These are phyloP conservation scores for Dromiciops gliroides DNA, from an alignment of 2,113 vertebrate genomes.

Conservation along the genomic window DNA sequence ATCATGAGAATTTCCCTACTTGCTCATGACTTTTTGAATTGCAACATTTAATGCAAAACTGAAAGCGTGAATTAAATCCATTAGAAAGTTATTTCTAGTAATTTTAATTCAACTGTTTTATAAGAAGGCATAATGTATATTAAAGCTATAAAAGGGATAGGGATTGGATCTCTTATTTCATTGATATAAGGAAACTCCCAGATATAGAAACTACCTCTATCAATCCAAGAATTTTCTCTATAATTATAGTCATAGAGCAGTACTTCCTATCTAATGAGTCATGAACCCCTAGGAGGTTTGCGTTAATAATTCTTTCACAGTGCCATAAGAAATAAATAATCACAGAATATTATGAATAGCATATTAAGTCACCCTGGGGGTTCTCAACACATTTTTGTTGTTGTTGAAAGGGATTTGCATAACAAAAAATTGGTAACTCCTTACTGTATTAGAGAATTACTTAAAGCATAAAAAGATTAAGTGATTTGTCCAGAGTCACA, in stretches of 20 bases:
- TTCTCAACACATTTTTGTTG: neutral
- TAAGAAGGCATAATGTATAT: neutral
- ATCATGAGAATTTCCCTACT: neutral
- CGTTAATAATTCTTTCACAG: neutral
- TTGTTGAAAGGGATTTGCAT: neutral
- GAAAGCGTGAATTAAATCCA: neutral
- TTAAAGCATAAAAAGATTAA: neutral
- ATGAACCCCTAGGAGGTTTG: neutral
- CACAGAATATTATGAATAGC: neutral
- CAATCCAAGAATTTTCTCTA: neutral
- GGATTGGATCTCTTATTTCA: neutral
- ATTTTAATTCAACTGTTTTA: neutral
- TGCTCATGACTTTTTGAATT: constrained; percentile 10
- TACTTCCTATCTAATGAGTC: neutral
- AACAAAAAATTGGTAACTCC: neutral
- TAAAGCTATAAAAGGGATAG: neutral
- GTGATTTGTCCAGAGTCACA: neutral
- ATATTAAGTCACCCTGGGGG: neutral
- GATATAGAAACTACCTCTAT: neutral
- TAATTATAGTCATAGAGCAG: neutral
- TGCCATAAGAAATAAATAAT: neutral
- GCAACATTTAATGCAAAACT: neutral
- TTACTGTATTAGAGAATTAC: neutral
- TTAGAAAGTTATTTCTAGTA: neutral
- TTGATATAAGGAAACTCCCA: neutral